Evolutionary conservation across 2,888 invertebrate genomes (phyloP).

Genomic region (Archaeoteleia sp.): DNA sequence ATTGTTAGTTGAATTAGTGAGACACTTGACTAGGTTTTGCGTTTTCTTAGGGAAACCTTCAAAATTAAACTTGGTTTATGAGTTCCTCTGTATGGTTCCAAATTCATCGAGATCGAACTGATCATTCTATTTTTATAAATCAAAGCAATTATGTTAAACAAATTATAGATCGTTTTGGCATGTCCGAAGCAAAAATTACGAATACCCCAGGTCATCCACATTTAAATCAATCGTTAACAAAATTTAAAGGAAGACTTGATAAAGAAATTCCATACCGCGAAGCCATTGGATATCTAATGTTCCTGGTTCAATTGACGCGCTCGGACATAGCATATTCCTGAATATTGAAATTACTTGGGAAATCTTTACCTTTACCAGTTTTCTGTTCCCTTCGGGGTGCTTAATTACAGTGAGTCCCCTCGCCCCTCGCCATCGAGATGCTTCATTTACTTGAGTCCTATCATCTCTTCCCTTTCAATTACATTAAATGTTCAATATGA

Average conservation of each 20-base stretch:
- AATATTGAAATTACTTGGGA: no score
- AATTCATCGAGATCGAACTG: background rate
- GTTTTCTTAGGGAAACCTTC: no score
- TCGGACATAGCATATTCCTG: constrained; percentile 33
- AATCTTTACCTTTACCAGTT: no score
- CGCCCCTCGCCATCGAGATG: no score
- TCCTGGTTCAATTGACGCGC: constrained; percentile 18
- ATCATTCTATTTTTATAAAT: constrained; percentile 13
- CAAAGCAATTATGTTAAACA: constrained; percentile 26
- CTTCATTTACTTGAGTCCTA: no score
- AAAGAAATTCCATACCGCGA: constrained; percentile 24
- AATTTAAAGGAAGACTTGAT: background rate
- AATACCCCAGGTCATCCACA: constrained; percentile 8
- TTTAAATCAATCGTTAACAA: background rate
- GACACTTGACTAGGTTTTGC: no score
- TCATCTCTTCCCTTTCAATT: no score
- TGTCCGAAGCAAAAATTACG: constrained; percentile 23
- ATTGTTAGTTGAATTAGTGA: background rate
- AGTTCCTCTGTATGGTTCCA: constrained; percentile 14
- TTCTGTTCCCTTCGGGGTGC: no score
- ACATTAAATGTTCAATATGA: no score
- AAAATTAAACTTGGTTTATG: constrained; percentile 1
- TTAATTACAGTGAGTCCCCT: no score
- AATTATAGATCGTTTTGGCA: constrained; percentile 28
- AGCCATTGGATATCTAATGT: constrained; percentile 31